These are phyloP conservation scores for Zaprionus ghesquierei DNA, from an alignment of 1,140 invertebrate genomes.

Conservation along the genomic window DNA sequence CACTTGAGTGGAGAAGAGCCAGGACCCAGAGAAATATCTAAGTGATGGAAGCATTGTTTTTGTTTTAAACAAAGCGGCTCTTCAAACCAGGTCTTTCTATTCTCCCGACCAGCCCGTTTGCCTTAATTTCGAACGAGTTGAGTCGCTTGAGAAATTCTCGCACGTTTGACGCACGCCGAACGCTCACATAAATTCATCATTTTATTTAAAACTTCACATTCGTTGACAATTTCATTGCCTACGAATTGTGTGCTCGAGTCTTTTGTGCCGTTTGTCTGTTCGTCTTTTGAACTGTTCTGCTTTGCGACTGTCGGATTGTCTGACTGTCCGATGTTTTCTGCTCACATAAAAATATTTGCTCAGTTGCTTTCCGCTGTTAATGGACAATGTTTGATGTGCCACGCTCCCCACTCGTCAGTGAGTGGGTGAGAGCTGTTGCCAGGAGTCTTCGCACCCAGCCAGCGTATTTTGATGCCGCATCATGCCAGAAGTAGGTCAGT, in stretches of 20 bases:
- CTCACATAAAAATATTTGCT: constrained; percentile 70
- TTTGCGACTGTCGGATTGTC: background rate
- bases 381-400: constrained; percentile 52
- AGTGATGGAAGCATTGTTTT: constrained; percentile 47
- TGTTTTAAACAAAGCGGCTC: constrained; percentile 11
- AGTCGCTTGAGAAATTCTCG: constrained; percentile 64
- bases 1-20: constrained; percentile 4
- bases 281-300: too few species aligned
- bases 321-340: constrained; percentile 56
- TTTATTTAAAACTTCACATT: constrained; percentile 81
- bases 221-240: constrained; percentile 75
- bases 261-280: constrained; percentile 49
- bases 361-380: constrained; percentile 65
- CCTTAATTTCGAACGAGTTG: constrained; percentile 31
- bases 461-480: constrained; percentile 70
- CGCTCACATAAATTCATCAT: constrained; percentile 73
- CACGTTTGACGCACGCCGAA: constrained; percentile 52
- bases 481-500: constrained; percentile 72
- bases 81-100: background rate
- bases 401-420: constrained; percentile 1
- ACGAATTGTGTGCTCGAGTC: constrained; percentile 59
- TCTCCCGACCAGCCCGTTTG: too few species aligned
- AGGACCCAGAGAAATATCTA: constrained; percentile 25
- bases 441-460: constrained; percentile 63
- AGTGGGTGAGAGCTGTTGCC: constrained; percentile 56